Percentiles rank a stretch among this genome's conserved stretches.
Conservation (phyloP, 2,888 invertebrate species). For the Mayetiola destructor region DNA sequence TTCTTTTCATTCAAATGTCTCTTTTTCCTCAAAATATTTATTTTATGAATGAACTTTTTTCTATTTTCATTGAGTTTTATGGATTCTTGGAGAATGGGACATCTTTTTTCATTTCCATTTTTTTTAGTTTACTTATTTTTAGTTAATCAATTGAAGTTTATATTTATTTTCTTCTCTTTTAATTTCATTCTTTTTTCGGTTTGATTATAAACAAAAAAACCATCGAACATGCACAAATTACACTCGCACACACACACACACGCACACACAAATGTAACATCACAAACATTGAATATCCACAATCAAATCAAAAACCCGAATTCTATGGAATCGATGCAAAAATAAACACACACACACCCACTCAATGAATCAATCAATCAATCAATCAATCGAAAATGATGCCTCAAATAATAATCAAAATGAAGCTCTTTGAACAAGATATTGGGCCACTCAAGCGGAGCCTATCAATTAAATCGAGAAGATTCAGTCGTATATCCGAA, state of each 20-base stretch:
- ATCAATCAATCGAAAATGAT: background rate
- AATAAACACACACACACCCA: slow-evolving; percentile 8
- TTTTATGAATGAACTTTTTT: background rate
- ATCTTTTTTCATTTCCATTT: background rate
- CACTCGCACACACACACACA: background rate
- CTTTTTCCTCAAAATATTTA: background rate
- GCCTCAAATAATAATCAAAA: too few relatives aligned
- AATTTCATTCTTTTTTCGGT: background rate
- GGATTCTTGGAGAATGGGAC: background rate
- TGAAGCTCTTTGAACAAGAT: slow-evolving; percentile 75
- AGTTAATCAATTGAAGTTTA: slow-evolving; percentile 16
- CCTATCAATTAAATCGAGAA: slow-evolving; percentile 57
- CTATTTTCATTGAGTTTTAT: background rate
- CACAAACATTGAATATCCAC: too few relatives aligned
- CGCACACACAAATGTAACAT: too few relatives aligned
- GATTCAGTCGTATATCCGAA: slow-evolving; percentile 70
- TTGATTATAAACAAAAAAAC: background rate
- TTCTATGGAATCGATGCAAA: background rate
- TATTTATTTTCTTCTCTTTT: slow-evolving; percentile 19
- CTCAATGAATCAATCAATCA: background rate
- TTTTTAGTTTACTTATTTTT: slow-evolving; percentile 13
- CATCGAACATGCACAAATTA: background rate
- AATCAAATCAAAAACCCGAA: background rate
- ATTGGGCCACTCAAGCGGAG: slow-evolving; percentile 72
- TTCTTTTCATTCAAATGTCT: background rate